Percentiles rank a stretch among this genome's conserved stretches.
These are phyloP conservation scores for Eutrigla gurnardus DNA, from an alignment of 2,797 vertebrate species.

Conservation along the genomic window DNA sequence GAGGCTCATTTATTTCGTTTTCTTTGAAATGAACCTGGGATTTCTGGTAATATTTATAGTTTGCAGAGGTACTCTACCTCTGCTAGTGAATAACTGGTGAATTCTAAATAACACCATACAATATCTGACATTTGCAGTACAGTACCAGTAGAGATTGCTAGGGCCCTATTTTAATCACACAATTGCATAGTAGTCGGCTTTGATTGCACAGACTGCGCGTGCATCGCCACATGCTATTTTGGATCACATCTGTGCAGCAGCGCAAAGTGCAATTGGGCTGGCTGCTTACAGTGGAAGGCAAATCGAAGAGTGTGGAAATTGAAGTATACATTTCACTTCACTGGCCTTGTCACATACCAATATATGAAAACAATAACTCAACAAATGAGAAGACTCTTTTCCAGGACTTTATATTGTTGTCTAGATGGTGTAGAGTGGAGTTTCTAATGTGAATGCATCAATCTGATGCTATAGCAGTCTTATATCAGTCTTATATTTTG, in stretches of 20 bases:
- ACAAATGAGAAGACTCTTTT: not conserved
- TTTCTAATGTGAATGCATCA: not conserved
- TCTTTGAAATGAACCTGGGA: not conserved
- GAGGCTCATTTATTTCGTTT: not conserved
- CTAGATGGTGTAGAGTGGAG: not conserved
- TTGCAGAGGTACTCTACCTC: not conserved
- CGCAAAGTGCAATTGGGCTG: too few relatives aligned
- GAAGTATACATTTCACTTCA: too few relatives aligned
- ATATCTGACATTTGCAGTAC: not conserved
- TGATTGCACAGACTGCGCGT: too few relatives aligned
- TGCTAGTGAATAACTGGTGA: not conserved
- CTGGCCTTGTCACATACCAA: too few relatives aligned
- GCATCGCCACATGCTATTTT: too few relatives aligned
- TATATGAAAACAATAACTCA: not conserved
- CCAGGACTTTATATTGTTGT: not conserved
- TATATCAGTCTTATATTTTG: not conserved
- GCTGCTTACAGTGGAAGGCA: too few relatives aligned
- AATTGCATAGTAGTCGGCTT: not conserved
- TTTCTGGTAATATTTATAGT: not conserved
- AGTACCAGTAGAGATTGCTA: not conserved
- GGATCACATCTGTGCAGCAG: too few relatives aligned
- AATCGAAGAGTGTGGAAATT: too few relatives aligned
- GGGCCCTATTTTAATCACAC: not conserved
- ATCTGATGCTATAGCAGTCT: not conserved
- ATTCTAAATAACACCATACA: not conserved